Percentiles rank a stretch among this genome's conserved stretches.
These are phyloP conservation scores for Eleginops maclovinus DNA, from an alignment of 2,113 vertebrate genomes.

Conservation along the genomic window DNA sequence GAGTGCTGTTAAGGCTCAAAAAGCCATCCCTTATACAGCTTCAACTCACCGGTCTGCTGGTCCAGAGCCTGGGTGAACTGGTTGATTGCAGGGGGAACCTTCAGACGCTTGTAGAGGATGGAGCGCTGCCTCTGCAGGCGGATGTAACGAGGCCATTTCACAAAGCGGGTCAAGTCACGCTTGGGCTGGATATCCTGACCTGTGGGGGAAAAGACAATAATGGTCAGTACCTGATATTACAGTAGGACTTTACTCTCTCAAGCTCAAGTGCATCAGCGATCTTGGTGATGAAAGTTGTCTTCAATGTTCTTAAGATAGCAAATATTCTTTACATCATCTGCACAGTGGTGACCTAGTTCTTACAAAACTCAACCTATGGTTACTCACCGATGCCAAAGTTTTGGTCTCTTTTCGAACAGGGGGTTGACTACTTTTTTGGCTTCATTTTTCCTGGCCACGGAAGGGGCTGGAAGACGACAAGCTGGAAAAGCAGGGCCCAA, in stretches of 20 bases:
- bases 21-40: background rate
- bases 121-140: constrained; percentile 92
- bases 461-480: too few species aligned
- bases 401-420: constrained; percentile 96
- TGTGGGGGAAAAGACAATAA: constrained; percentile 49
- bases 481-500: too few species aligned
- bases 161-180: constrained; percentile 95
- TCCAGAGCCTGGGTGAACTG: constrained; percentile 98
- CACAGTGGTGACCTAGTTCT: constrained; percentile 33
- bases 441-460: too few species aligned
- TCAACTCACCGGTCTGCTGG: constrained; percentile 91
- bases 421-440: too few species aligned
- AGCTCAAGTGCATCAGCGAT: constrained; percentile 91
- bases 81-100: constrained; percentile 97
- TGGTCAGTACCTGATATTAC: background rate
- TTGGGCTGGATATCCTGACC: constrained; percentile 99
- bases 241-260: accelerated
- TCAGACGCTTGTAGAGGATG: constrained; percentile 96
- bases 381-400: constrained; percentile 96
- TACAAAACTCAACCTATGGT: accelerated
- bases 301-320: constrained; percentile 89
- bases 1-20: background rate
- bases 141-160: constrained; percentile 97
- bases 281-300: constrained; percentile 91
- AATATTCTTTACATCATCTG: constrained; percentile 94